Evolutionary conservation across 1,140 invertebrate species (phyloP), one percentile per base, ranked within the genome.

Genomic region (Heterodera carotae): DNA sequence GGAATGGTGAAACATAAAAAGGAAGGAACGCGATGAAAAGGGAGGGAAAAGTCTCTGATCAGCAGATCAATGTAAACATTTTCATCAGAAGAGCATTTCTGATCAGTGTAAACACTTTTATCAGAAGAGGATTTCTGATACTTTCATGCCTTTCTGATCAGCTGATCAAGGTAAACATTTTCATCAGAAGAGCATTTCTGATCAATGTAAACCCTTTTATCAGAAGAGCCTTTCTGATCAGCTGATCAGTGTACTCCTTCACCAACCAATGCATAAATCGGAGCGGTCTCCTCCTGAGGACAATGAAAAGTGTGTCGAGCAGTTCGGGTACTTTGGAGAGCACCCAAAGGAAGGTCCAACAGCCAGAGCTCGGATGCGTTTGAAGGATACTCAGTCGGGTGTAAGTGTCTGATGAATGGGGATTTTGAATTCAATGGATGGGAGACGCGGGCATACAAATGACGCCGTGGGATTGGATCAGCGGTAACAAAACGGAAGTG

Each of bases 201-300:
- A n/a, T n/a, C n/a, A n/a, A n/a, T n/a, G n/a, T n/a, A n/a, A n/a
- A n/a, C n/a, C n/a, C n/a, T n/a, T n/a, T n/a, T n/a, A n/a, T n/a
- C n/a, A n/a, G n/a, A n/a, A n/a, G n/a, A n/a, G n/a, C n/a, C n/a
- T n/a, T n/a, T n/a, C n/a, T n/a, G n/a, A n/a, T n/a, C n/a, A n/a
- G n/a, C n/a, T n/a, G n/a, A n/a, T n/a, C n/a, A n/a, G n/a, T n/a
- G n/a, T n/a, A n/a, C n/a, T n/a, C n/a, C n/a, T n/a, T n/a, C 7
- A 31, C 8, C 34, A 29, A n/a, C 56, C 56, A 69, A 39, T 64
- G 43, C 72, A 76, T 77, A 36, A 43, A 77, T 64, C 27, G 34
- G 56, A 74, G n/a, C 15, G 93, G 94, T 88, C 97, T 94, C 89
- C 97, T 97, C 53, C 95, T 91, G 39, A 98, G 90, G 29, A 98